Evolutionary conservation across 2,113 vertebrate genomes (phyloP).

Genomic region (Nicator chloris): DNA sequence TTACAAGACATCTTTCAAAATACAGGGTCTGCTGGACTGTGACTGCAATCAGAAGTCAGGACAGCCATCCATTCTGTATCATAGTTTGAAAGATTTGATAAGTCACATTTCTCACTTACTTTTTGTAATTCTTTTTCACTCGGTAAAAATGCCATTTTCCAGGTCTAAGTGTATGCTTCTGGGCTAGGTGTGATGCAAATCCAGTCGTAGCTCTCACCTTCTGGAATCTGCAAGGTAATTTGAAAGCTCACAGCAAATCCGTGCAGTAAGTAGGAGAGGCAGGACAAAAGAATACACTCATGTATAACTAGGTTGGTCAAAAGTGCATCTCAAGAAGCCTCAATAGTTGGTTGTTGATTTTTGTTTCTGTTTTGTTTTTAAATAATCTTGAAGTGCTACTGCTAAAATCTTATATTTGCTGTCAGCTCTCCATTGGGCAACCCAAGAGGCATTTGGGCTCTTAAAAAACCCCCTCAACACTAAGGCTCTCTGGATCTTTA

Average conservation of each 20-base stretch:
- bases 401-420: not conserved
- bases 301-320: not conserved
- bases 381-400: not conserved
- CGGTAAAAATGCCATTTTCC: not conserved
- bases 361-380: no score
- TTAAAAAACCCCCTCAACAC: not conserved
- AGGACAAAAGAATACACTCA: not conserved
- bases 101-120: not conserved
- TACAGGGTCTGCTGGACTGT: not conserved
- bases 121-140: not conserved
- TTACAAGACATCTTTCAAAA: not conserved
- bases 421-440: not conserved
- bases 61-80: not conserved
- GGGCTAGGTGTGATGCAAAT: not conserved
- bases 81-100: not conserved
- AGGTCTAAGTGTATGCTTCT: not conserved
- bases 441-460: not conserved
- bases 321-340: not conserved
- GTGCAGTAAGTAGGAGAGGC: not conserved
- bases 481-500: not conserved
- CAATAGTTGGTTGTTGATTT: not conserved
- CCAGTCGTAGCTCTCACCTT: fast-evolving
- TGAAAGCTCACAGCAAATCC: not conserved
- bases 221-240: not conserved
- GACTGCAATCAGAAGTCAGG: not conserved